Evolutionary conservation across 2,113 vertebrate genomes (phyloP).

Genomic region (Paracyprichromis sp.): DNA sequence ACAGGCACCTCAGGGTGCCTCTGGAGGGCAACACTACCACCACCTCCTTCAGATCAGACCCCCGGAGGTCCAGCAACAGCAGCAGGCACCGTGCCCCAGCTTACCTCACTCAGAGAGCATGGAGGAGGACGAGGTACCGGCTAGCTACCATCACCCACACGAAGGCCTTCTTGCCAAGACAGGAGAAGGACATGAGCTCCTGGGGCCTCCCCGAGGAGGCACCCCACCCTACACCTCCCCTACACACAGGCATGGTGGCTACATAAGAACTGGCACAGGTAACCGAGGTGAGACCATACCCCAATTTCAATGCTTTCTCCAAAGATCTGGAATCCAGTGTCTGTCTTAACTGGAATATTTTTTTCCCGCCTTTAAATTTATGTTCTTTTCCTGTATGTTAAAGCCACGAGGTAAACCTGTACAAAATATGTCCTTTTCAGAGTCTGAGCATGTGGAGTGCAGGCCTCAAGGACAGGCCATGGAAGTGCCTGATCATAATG

Average conservation of each 20-base stretch:
- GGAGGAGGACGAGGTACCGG: slow-evolving; percentile 87
- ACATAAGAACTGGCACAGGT: slow-evolving; percentile 44
- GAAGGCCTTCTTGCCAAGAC: slow-evolving; percentile 82
- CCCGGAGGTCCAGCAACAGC: slow-evolving; percentile 50
- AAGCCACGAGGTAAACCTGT: neutral
- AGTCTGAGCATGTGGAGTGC: slow-evolving; percentile 79
- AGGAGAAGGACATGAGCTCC: slow-evolving; percentile 77
- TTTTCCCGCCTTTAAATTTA: neutral
- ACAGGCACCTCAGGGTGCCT: slow-evolving; percentile 52
- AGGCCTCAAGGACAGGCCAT: slow-evolving; percentile 76
- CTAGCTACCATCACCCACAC: slow-evolving; percentile 69
- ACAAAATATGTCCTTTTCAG: neutral
- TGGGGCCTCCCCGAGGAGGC: slow-evolving; percentile 75
- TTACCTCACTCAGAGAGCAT: slow-evolving; percentile 93
- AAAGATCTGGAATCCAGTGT: neutral
- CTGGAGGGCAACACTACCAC: slow-evolving; percentile 79
- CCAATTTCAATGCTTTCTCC: neutral
- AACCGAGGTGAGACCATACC: slow-evolving; percentile 75
- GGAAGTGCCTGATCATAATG: slow-evolving; percentile 86
- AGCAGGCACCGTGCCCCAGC: slow-evolving; percentile 49
- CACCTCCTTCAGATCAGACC: slow-evolving; percentile 88
- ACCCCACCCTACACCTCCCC: slow-evolving; percentile 78
- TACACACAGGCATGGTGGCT: slow-evolving; percentile 74
- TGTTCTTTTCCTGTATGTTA: neutral
- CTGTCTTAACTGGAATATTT: neutral